Base-by-base conservation (phyloP, 2,797 vertebrate species). In the Petrocephalus schoutedeni region DNA sequence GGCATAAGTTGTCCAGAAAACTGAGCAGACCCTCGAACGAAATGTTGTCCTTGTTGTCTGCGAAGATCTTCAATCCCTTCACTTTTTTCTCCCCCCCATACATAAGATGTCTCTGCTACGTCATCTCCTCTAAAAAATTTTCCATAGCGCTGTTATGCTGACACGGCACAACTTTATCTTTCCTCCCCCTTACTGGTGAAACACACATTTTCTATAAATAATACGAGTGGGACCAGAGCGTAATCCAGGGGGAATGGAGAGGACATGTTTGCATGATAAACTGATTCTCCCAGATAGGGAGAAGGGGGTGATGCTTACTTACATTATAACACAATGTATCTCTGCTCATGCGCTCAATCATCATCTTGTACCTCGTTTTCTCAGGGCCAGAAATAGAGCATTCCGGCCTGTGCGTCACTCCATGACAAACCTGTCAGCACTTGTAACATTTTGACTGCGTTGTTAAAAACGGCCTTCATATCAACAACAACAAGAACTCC, bases 231-330 rank as follows among this genome's bases (percentile, higher is more conserved):
- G 49, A 83, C 80, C 45, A 49, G 49, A 16, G 80, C 49, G 80
- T 54, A 83, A 10, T 54, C 80, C n/a, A 51, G 80, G 49, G 80
- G 80, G 80, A 54, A 54, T 83, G 80, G 80, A 83, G 80, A 83
- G 80, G 21, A 23, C 49, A 54, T 83, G 80, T 83, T 83, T 83
- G 80, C 80, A 54, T 83, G 80, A 83, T 83, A 83, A 83, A 83
- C 80, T 23, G 45, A 83, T 51, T 83, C 49, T 54, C n/a, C 8
- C 80, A 51, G 8, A 83, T 82, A 41, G 21, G 41, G 49, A 53
- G 49, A 53, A 53, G 49, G 49, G 77, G 80, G 49, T 83, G 41
- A n/a, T 9, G 80, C 80, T 83, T 51, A 28, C 80, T 54, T 51
- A 83, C 80, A 51, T 54, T 83, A 28, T 83, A 54, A 83, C 41